phyloP scores from a whole-genome alignment of 2,888 invertebrate species.

The Drosophila bunnanda region DNA sequence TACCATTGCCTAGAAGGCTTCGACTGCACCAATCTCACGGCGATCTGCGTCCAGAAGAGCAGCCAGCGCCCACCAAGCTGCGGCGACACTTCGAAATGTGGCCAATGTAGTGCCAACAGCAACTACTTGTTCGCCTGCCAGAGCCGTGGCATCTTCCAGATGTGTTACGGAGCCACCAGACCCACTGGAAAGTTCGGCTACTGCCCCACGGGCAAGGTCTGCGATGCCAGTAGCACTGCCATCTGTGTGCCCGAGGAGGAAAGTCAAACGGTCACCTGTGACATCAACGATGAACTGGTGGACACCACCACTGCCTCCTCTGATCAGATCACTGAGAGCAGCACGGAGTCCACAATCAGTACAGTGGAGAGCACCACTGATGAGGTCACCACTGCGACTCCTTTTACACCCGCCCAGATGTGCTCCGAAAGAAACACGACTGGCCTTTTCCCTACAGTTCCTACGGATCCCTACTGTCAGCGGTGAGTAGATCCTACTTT shows the following conservation, averaged over 20 bases:
- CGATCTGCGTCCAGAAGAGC: slow-evolving; percentile 79
- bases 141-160: slow-evolving; percentile 76
- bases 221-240: slow-evolving; percentile 71
- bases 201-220: slow-evolving; percentile 75
- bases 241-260: slow-evolving; percentile 65
- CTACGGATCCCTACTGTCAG: slow-evolving; percentile 72
- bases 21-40: slow-evolving; percentile 73
- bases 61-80: slow-evolving; percentile 75
- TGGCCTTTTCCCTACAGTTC: slow-evolving; percentile 75
- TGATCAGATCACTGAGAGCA: slow-evolving; percentile 3
- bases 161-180: slow-evolving; percentile 80
- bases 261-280: slow-evolving; percentile 68
- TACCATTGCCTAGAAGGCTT: slow-evolving; percentile 79
- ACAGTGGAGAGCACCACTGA: slow-evolving; percentile 9
- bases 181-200: slow-evolving; percentile 72
- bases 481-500: slow-evolving; percentile 54
- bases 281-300: slow-evolving; percentile 60
- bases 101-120: slow-evolving; percentile 79
- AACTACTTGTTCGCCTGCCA: slow-evolving; percentile 80
- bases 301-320: slow-evolving; percentile 24
- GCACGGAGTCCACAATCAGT: background rate
- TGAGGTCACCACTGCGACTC: slow-evolving; percentile 2
- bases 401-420: slow-evolving; percentile 62
- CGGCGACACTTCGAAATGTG: slow-evolving; percentile 80
- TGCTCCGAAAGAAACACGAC: slow-evolving; percentile 54